These are phyloP conservation scores for Chrysolina haemoptera DNA, from an alignment of 2,888 invertebrate species.

Conservation along the genomic window DNA sequence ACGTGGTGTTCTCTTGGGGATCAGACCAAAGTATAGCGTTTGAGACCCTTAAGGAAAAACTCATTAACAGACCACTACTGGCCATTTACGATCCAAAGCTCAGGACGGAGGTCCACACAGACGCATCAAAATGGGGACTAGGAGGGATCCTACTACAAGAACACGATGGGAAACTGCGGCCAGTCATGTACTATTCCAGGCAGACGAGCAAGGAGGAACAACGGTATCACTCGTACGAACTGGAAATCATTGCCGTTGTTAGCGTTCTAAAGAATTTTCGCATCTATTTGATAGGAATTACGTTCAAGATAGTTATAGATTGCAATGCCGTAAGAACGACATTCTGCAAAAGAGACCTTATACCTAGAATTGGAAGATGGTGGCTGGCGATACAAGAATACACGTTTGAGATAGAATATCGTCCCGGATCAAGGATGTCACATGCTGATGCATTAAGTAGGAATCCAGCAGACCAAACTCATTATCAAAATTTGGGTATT, in stretches of 20 bases:
- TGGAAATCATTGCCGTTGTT: too few relatives aligned
- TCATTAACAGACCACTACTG: slow-evolving; percentile 46
- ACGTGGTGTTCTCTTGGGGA: slow-evolving; percentile 39
- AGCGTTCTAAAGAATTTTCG: too few relatives aligned
- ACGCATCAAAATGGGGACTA: not conserved
- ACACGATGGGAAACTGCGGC: too few relatives aligned
- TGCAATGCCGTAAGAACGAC: not conserved
- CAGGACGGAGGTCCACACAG: not conserved
- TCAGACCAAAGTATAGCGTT: slow-evolving; percentile 35
- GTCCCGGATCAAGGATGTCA: not conserved
- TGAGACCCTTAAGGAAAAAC: slow-evolving; percentile 33
- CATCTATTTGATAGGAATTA: too few relatives aligned
- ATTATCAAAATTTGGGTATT: not conserved
- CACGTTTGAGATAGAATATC: not conserved
- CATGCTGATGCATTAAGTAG: not conserved
- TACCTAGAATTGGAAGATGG: not conserved
- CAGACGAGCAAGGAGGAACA: not conserved
- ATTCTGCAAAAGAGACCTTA: not conserved
- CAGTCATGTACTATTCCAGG: too few relatives aligned
- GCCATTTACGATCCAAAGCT: slow-evolving; percentile 37
- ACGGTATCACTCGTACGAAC: not conserved
- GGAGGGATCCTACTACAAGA: too few relatives aligned
- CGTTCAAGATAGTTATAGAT: too few relatives aligned
- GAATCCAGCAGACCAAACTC: not conserved
- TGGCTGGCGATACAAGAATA: not conserved